phyloP scores from a whole-genome alignment of 37 sponge, comb jelly and placozoan species.

The Crambe crambe region DNA sequence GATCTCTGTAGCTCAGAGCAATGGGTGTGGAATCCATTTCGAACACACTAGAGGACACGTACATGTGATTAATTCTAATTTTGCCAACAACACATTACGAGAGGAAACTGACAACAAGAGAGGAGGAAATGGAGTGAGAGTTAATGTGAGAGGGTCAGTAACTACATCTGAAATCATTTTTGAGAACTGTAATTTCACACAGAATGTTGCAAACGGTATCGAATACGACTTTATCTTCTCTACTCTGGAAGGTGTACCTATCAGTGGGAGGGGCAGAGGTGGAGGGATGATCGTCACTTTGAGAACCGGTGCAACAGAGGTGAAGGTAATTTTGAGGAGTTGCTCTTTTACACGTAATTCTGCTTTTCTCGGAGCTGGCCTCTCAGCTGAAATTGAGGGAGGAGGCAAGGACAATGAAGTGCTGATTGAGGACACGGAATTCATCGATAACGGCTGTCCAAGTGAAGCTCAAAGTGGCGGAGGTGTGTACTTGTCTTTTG shows the following conservation, averaged over 20 bases:
- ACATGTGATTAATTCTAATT: neutral
- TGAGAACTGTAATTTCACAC: neutral
- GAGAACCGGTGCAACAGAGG: neutral
- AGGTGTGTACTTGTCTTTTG: neutral
- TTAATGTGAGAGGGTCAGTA: neutral
- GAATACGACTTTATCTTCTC: neutral
- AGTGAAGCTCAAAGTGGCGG: neutral
- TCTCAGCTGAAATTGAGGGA: neutral
- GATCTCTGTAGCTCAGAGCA: neutral
- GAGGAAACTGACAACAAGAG: neutral
- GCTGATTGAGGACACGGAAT: neutral
- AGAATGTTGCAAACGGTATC: neutral
- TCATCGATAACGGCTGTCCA: neutral
- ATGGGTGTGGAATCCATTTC: neutral
- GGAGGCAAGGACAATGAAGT: neutral
- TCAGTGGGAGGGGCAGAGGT: conserved; percentile 8
- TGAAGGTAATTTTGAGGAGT: neutral
- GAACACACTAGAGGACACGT: neutral
- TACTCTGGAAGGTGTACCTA: neutral
- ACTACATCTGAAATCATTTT: neutral
- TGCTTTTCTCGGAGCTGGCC: neutral
- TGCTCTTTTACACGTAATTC: neutral
- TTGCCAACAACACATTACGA: neutral
- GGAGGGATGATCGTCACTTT: neutral
- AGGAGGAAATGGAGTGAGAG: neutral